Evolutionary conservation across 1,140 invertebrate genomes (phyloP).

Genomic region (Drosophila tani): DNA sequence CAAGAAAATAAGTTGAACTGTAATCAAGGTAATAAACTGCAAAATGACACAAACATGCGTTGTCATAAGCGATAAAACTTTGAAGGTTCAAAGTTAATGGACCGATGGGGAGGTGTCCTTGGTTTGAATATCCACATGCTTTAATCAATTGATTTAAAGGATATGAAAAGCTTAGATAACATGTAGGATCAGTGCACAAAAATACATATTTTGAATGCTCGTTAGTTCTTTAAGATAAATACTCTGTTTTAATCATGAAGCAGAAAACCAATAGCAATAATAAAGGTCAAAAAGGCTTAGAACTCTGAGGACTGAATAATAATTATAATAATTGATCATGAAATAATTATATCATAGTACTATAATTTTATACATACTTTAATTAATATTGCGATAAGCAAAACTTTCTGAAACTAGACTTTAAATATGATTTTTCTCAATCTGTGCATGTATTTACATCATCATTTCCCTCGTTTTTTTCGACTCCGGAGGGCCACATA

Average conservation of each 20-base stretch:
- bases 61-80: slow-evolving; percentile 42
- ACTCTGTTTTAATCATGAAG: no score
- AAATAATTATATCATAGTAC: no score
- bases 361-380: no score
- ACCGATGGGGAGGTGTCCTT: neutral
- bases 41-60: slow-evolving; percentile 36
- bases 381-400: no score
- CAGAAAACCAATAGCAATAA: no score
- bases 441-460: neutral
- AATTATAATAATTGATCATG: no score
- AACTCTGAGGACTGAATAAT: no score
- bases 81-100: neutral
- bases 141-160: neutral
- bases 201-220: no score
- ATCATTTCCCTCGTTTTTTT: neutral
- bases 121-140: neutral
- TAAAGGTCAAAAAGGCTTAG: no score
- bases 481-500: neutral
- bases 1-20: slow-evolving; percentile 47
- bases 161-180: no score
- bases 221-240: no score
- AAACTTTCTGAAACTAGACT: no score
- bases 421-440: neutral
- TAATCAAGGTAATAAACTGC: slow-evolving; percentile 53
- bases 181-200: neutral